Conservation (phyloP, 2,888 invertebrate genomes). For the Taenaris catops region DNA sequence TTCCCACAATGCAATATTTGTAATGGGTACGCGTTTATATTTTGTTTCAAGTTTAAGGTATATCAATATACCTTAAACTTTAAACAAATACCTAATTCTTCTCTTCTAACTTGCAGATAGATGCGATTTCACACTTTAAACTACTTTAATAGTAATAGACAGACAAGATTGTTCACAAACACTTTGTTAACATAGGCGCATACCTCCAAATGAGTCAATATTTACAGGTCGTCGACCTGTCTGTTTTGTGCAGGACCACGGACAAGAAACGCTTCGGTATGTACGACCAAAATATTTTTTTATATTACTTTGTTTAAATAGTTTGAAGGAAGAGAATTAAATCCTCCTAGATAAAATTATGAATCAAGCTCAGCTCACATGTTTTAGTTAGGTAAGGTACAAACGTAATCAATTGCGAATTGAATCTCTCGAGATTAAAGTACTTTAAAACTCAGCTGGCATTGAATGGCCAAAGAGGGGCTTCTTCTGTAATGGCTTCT, state of each 20-base stretch:
- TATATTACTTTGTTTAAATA: too few relatives aligned
- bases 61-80: too few relatives aligned
- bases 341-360: slow-evolving; percentile 39
- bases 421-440: slow-evolving; percentile 58
- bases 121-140: too few relatives aligned
- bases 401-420: slow-evolving; percentile 63
- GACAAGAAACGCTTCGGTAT: too few relatives aligned
- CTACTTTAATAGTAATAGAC: neutral
- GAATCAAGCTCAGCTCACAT: slow-evolving; percentile 54
- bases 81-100: too few relatives aligned
- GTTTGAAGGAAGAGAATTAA: too few relatives aligned
- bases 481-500: slow-evolving; percentile 55
- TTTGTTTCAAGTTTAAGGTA: too few relatives aligned
- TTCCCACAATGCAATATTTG: too few relatives aligned
- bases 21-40: too few relatives aligned
- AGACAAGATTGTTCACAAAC: neutral
- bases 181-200: slow-evolving; percentile 17
- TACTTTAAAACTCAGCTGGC: slow-evolving; percentile 39
- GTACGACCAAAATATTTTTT: too few relatives aligned
- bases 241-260: slow-evolving; percentile 1
- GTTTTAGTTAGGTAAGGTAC: slow-evolving; percentile 45
- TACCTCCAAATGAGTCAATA: slow-evolving; percentile 52
- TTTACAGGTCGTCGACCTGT: slow-evolving; percentile 56
- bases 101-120: too few relatives aligned
- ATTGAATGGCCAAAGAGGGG: slow-evolving; percentile 39